A percentile compares a stretch with the other conserved stretches of the same genome.
Conservation (phyloP, 2,888 invertebrate genomes). For the Xanthia togata region DNA sequence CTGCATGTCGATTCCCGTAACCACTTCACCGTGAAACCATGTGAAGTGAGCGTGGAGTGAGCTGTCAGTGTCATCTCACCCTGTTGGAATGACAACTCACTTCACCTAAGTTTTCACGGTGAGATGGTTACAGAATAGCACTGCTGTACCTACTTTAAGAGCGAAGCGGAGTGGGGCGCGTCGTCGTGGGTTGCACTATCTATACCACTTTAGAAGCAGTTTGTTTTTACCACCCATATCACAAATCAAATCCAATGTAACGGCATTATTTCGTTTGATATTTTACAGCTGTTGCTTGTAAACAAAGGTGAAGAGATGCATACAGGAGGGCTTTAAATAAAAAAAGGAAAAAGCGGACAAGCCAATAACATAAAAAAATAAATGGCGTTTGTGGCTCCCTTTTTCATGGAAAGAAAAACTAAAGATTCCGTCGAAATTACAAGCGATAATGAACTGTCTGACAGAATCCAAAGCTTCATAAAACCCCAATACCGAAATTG, state of each 20-base stretch:
- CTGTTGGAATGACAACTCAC: too few species aligned
- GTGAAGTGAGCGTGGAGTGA: too few species aligned
- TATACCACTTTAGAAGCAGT: not conserved
- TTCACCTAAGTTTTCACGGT: too few species aligned
- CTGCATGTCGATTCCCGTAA: too few species aligned
- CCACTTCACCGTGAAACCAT: too few species aligned
- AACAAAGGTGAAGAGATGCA: slow-evolving; percentile 9
- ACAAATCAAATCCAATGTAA: not conserved
- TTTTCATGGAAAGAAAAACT: slow-evolving; percentile 9
- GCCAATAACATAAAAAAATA: slow-evolving; percentile 8
- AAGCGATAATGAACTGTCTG: slow-evolving; percentile 10
- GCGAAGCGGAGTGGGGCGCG: too few species aligned
- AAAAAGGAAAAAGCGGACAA: slow-evolving; percentile 3
- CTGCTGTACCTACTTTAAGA: too few species aligned
- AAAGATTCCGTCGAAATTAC: not conserved
- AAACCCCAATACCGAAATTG: not conserved
- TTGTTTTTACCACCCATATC: not conserved
- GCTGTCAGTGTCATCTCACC: too few species aligned
- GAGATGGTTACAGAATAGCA: too few species aligned
- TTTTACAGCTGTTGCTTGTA: slow-evolving; percentile 18
- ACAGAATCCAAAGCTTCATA: not conserved
- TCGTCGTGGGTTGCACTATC: too few species aligned
- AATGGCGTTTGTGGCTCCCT: slow-evolving; percentile 18
- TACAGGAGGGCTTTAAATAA: slow-evolving; percentile 18
- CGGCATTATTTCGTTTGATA: not conserved